phyloP scores from a whole-genome alignment of 2,888 invertebrate genomes.

The Hipparchia semele region DNA sequence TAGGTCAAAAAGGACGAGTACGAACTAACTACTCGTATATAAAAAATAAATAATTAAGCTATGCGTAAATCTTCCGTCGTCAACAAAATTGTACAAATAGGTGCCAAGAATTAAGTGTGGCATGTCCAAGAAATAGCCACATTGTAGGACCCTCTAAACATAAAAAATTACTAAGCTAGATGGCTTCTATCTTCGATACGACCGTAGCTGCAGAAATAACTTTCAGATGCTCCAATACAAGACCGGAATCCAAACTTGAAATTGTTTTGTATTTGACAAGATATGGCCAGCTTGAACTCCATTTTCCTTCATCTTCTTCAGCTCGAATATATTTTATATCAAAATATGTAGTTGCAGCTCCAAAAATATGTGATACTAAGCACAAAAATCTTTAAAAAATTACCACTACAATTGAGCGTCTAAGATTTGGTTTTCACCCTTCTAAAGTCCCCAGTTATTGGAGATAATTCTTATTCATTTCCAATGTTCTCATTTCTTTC shows the following conservation, averaged over 20 bases:
- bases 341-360: background rate
- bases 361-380: background rate
- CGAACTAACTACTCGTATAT: slow-evolving; percentile 39
- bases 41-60: background rate
- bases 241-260: background rate
- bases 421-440: background rate
- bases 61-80: background rate
- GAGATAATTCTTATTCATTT: background rate
- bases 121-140: background rate
- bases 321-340: background rate
- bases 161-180: background rate
- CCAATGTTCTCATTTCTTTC: background rate
- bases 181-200: background rate
- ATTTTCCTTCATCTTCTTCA: too few relatives aligned
- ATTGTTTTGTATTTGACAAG: background rate
- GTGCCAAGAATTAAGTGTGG: background rate
- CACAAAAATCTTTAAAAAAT: background rate
- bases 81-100: background rate
- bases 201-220: background rate
- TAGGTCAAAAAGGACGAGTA: slow-evolving; percentile 53
- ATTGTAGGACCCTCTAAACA: background rate
- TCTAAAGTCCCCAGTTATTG: background rate
- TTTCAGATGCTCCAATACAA: background rate
- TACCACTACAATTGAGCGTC: background rate
- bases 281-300: background rate